Evolutionary conservation across 2,113 vertebrate species (phyloP).

Genomic region (Heterotilapia buettikoferi): DNA sequence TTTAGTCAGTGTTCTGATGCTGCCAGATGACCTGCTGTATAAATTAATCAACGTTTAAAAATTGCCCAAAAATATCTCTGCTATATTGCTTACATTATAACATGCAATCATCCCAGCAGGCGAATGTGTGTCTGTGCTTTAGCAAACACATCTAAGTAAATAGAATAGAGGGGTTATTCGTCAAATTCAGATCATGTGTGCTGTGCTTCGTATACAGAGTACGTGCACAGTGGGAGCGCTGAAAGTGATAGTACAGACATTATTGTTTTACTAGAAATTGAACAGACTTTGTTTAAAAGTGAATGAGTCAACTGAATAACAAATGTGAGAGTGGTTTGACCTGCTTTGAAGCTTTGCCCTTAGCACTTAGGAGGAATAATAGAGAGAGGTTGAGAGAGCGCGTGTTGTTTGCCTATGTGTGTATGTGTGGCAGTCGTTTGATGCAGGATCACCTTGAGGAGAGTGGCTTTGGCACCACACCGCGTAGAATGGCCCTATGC

Average conservation of each 20-base stretch:
- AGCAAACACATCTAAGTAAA: background rate
- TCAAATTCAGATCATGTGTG: background rate
- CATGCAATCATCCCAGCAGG: background rate
- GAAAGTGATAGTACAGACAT: background rate
- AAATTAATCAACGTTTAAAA: slow-evolving; percentile 20
- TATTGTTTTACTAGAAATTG: background rate
- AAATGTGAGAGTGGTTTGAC: slow-evolving; percentile 41
- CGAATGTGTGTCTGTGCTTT: background rate
- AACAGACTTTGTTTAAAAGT: slow-evolving; percentile 44
- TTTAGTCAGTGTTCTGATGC: background rate
- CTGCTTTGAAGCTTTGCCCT: slow-evolving; percentile 51
- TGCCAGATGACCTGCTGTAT: background rate
- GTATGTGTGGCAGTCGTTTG: slow-evolving; percentile 14
- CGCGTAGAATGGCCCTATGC: background rate
- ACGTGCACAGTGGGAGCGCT: background rate
- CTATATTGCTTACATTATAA: background rate
- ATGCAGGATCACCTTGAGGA: slow-evolving; percentile 51
- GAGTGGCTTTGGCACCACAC: slow-evolving; percentile 16
- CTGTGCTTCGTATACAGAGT: background rate
- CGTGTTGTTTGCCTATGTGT: background rate
- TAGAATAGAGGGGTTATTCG: too few species aligned
- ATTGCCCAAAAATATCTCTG: background rate
- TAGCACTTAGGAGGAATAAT: slow-evolving; percentile 33
- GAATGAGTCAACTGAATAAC: slow-evolving; percentile 39
- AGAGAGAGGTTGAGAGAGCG: background rate